Evolutionary conservation across 2,797 vertebrate genomes (phyloP).

Genomic region (Glossophaga mutica): DNA sequence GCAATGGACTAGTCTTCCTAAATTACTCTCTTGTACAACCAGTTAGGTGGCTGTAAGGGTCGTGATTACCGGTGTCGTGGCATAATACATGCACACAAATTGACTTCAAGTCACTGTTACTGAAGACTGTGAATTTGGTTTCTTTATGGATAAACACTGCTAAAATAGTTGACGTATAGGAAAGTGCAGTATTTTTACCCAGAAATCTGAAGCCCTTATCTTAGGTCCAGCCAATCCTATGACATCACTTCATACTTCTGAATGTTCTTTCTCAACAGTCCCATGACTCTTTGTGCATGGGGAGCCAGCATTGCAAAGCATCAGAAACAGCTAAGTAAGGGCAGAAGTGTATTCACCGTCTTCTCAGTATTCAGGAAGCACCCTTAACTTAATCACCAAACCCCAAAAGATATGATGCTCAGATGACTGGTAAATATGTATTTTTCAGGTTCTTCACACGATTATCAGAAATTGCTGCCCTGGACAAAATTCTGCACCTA

Average conservation of each 20-base stretch:
- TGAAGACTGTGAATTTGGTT: not conserved
- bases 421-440: not conserved
- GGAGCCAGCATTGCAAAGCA: not conserved
- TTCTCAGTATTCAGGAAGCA: not conserved
- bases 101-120: not conserved
- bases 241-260: not conserved
- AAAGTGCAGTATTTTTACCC: not conserved
- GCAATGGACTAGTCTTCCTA: not conserved
- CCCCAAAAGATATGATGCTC: not conserved
- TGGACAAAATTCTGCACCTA: not conserved
- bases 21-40: not conserved
- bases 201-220: not conserved
- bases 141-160: not conserved
- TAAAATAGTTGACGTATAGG: not conserved
- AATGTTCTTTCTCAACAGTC: not conserved
- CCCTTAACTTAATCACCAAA: conserved; percentile 5
- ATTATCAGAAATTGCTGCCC: not conserved
- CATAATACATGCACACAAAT: not conserved
- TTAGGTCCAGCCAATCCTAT: not conserved
- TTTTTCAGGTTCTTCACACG: not conserved
- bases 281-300: not conserved
- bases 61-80: not conserved
- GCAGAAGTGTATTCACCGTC: not conserved
- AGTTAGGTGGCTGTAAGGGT: not conserved
- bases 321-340: not conserved